phyloP scores from a whole-genome alignment of 2,888 invertebrate species.

The Pharmacophagus antenor region DNA sequence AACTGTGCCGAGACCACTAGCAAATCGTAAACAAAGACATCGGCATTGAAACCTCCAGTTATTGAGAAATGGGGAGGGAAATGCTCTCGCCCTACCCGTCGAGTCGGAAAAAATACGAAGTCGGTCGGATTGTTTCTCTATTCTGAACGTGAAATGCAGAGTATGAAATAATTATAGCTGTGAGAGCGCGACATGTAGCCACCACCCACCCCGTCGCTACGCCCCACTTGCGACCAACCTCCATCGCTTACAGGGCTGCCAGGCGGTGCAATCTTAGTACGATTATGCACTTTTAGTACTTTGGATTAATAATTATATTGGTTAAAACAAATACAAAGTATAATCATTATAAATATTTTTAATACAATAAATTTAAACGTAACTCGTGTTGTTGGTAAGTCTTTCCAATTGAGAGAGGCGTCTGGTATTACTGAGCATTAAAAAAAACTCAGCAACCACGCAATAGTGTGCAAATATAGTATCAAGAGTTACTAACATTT shows the following conservation, averaged over 20 bases:
- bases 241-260: constrained; percentile 13
- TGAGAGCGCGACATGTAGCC: constrained; percentile 55
- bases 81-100: constrained; percentile 23
- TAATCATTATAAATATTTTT: background rate
- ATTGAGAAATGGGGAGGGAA: constrained; percentile 44
- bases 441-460: too few relatives aligned
- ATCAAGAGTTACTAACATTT: too few relatives aligned
- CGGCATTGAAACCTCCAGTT: constrained; percentile 47
- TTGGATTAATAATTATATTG: background rate
- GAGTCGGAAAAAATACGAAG: constrained; percentile 61
- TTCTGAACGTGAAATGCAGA: constrained; percentile 62
- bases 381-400: too few relatives aligned
- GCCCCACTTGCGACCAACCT: constrained; percentile 32
- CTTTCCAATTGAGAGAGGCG: too few relatives aligned
- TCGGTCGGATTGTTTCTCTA: constrained; percentile 62
- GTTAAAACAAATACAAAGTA: background rate
- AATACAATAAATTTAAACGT: too few relatives aligned
- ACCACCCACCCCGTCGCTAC: constrained; percentile 33
- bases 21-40: constrained; percentile 38
- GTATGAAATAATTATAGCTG: constrained; percentile 76
- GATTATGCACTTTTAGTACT: background rate
- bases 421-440: too few relatives aligned
- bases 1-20: background rate
- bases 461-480: too few relatives aligned
- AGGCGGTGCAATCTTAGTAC: constrained; percentile 1